phyloP scores from a whole-genome alignment of 2,113 vertebrate species.

The Alligator mississippiensis region DNA sequence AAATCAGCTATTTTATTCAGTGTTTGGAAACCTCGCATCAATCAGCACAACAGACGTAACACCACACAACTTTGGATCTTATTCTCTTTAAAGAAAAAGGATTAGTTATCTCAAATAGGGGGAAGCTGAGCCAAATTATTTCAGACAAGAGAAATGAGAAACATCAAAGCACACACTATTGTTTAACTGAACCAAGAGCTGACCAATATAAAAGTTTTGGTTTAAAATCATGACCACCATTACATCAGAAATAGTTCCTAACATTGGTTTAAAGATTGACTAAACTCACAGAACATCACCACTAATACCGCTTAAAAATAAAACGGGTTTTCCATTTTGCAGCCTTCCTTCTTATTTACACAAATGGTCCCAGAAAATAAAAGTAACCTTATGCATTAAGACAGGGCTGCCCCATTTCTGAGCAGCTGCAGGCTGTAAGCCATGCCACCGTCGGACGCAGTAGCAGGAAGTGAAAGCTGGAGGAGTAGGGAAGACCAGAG shows the following conservation, averaged over 20 bases:
- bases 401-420: no score
- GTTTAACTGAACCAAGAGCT: not conserved
- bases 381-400: not conserved
- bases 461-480: no score
- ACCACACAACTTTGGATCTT: not conserved
- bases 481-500: no score
- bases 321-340: not conserved
- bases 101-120: constrained; percentile 18
- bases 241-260: rapidly evolving
- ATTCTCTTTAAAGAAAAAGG: constrained; percentile 12
- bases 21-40: constrained; percentile 5
- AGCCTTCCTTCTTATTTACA: not conserved
- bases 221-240: not conserved
- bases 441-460: no score
- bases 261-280: not conserved
- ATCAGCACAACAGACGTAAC: not conserved
- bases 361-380: not conserved
- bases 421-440: no score
- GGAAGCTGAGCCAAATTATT: constrained; percentile 9
- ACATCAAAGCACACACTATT: constrained; percentile 19
- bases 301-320: not conserved
- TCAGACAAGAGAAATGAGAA: not conserved
- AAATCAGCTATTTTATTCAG: constrained; percentile 4
- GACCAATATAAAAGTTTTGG: not conserved
- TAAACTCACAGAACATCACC: not conserved